These are phyloP conservation scores for Bombus soroeensis DNA, from an alignment of 1,140 invertebrate genomes.

Conservation along the genomic window DNA sequence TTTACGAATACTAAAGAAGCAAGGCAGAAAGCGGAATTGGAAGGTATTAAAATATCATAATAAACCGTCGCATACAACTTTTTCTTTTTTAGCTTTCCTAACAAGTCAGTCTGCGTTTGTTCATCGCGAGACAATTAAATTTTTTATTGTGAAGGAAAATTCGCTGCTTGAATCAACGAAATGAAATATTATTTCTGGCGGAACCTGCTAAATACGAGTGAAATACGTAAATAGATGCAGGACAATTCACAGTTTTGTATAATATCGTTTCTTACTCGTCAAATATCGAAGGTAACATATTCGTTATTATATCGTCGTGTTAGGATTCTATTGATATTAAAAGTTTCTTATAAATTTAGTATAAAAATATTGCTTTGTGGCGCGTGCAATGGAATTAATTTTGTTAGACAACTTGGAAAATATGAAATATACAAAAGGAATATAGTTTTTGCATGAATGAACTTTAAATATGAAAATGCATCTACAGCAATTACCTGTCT, in stretches of 20 bases:
- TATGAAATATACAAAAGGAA: neutral
- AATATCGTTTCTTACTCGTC: no score
- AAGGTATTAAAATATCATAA: neutral
- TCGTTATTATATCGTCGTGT: no score
- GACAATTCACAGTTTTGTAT: neutral
- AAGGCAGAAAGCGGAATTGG: neutral
- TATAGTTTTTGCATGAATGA: neutral
- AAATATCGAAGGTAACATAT: no score
- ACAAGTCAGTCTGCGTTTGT: neutral
- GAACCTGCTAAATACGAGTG: neutral
- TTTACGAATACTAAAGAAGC: neutral
- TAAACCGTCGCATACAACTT: neutral
- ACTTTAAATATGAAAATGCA: neutral
- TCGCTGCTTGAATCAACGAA: neutral
- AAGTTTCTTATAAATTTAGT: no score
- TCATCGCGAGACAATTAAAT: neutral
- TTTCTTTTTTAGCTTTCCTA: neutral
- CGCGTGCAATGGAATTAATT: neutral
- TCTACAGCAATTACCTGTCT: no score
- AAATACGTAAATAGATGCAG: neutral
- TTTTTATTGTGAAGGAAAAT: neutral
- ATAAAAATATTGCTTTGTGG: no score
- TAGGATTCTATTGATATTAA: no score
- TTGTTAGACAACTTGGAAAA: neutral
- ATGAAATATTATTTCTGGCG: neutral